These are phyloP conservation scores for Allolobophora icterica DNA, from an alignment of 2,888 invertebrate genomes.

Conservation along the genomic window DNA sequence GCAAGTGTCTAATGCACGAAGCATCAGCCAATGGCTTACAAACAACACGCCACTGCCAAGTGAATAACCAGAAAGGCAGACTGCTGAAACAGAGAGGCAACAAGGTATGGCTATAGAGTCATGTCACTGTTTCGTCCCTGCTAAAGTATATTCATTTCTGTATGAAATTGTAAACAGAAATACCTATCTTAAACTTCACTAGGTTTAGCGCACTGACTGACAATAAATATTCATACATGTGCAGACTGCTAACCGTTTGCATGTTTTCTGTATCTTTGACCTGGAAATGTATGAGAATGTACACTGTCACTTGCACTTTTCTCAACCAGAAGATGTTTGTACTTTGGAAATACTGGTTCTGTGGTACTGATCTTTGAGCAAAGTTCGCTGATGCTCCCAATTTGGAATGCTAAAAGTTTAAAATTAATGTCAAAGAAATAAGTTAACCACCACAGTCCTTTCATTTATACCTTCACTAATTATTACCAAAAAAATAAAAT, in stretches of 20 bases:
- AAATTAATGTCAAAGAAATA: not conserved
- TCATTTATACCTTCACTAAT: not conserved
- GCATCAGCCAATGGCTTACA: no score
- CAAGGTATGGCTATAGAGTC: no score
- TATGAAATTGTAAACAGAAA: not conserved
- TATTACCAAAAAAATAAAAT: not conserved
- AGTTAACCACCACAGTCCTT: not conserved
- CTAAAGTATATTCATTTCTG: no score
- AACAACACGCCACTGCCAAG: no score
- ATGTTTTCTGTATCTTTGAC: not conserved
- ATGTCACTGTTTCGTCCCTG: no score
- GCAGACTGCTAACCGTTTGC: not conserved
- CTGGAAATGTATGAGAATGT: not conserved
- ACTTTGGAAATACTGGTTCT: not conserved
- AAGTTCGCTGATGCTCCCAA: slow-evolving; percentile 22
- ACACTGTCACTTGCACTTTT: not conserved
- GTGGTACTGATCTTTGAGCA: not conserved
- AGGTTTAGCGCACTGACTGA: not conserved
- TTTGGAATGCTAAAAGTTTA: not conserved
- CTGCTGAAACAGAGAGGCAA: no score
- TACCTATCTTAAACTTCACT: not conserved
- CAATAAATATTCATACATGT: not conserved
- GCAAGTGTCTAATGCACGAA: no score
- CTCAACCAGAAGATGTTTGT: not conserved
- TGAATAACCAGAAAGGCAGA: no score